These are phyloP conservation scores for Drosophila obscura DNA, from an alignment of 1,140 invertebrate species.

Conservation along the genomic window DNA sequence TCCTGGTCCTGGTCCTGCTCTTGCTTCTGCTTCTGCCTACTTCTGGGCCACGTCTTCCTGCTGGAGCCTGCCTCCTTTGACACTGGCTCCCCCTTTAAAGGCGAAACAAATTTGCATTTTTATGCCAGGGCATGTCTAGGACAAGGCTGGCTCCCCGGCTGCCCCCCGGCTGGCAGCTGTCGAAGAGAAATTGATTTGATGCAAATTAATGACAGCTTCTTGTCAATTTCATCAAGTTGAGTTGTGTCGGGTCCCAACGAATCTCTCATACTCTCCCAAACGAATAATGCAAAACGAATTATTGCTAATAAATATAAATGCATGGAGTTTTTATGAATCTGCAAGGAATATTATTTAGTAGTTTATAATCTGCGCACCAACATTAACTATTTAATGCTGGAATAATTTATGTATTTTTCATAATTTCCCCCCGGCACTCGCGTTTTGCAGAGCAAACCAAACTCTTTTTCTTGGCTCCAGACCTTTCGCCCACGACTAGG, in stretches of 20 bases:
- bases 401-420: not conserved
- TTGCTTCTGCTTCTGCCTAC: not conserved
- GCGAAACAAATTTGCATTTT: conserved; percentile 73
- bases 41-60: not conserved
- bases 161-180: conserved; percentile 54
- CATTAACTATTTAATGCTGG: not conserved
- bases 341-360: too few relatives aligned
- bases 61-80: conserved; percentile 3
- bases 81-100: conserved; percentile 40
- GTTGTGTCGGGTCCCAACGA: conserved; percentile 29
- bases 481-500: too few relatives aligned
- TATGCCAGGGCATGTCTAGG: conserved; percentile 60
- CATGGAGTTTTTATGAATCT: not conserved
- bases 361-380: too few relatives aligned
- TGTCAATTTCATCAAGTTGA: conserved; percentile 66
- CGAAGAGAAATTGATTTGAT: conserved; percentile 80
- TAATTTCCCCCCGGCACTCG: not conserved
- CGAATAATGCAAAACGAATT: not conserved
- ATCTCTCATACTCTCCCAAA: conserved; percentile 40
- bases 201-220: conserved; percentile 82
- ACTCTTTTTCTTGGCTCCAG: not conserved
- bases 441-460: not conserved
- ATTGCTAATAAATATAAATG: not conserved
- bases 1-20: conserved; percentile 6
- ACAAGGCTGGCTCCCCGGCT: conserved; percentile 14